Percentiles rank a stretch among this genome's conserved stretches.
phyloP scores from a whole-genome alignment of 2,888 invertebrate species.

The Embidobia sp. region DNA sequence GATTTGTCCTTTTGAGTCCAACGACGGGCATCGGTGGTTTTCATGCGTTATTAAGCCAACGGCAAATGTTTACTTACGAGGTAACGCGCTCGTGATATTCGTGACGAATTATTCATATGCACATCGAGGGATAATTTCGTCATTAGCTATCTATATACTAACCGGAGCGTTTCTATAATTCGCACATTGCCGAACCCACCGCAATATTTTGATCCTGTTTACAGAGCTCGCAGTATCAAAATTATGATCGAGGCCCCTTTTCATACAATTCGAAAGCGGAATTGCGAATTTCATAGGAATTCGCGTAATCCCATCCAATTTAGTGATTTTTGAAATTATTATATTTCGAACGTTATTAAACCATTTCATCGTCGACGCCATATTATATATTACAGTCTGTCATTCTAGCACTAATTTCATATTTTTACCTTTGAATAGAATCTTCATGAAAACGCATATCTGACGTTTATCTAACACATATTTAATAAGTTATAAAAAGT shows the following conservation, averaged over 20 bases:
- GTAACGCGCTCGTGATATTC: slow-evolving; percentile 60
- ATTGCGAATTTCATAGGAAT: slow-evolving; percentile 17
- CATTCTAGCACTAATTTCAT: too few relatives aligned
- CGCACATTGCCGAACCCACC: slow-evolving; percentile 27
- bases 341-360: slow-evolving; percentile 3
- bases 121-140: slow-evolving; percentile 69
- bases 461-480: too few relatives aligned
- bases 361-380: too few relatives aligned
- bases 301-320: slow-evolving; percentile 13
- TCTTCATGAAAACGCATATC: too few relatives aligned
- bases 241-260: slow-evolving; percentile 28
- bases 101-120: slow-evolving; percentile 69
- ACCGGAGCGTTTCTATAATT: slow-evolving; percentile 43
- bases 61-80: slow-evolving; percentile 56
- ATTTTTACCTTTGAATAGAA: too few relatives aligned
- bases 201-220: slow-evolving; percentile 53
- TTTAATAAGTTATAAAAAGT: too few relatives aligned
- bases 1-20: slow-evolving; percentile 43
- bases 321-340: slow-evolving; percentile 16
- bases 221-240: slow-evolving; percentile 45
- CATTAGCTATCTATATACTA: slow-evolving; percentile 58
- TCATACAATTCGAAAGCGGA: slow-evolving; percentile 26
- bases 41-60: slow-evolving; percentile 59
- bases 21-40: slow-evolving; percentile 32
- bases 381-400: too few relatives aligned